A percentile compares a stretch with the other conserved stretches of the same genome.
Evolutionary conservation across 1,140 invertebrate genomes (phyloP).

Genomic region (Aphelenchoides avenae): DNA sequence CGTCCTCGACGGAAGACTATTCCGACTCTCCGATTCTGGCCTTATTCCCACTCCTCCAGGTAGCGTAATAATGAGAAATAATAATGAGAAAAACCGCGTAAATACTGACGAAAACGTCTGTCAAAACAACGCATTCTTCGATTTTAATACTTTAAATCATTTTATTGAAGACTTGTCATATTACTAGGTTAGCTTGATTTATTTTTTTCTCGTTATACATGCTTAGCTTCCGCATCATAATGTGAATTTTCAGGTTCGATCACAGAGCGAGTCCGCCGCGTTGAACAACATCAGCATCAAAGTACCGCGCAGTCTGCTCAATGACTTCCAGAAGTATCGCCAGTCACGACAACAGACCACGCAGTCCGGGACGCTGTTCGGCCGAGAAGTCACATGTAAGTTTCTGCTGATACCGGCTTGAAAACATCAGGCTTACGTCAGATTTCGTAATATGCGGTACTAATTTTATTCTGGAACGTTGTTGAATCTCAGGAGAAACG

Average conservation of each 20-base stretch:
- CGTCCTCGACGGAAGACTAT: too few species aligned
- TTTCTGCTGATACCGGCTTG: not conserved
- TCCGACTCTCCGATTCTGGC: too few species aligned
- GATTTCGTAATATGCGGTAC: not conserved
- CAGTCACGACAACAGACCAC: slow-evolving; percentile 4
- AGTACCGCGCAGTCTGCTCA: slow-evolving; percentile 31
- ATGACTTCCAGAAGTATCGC: slow-evolving; percentile 27
- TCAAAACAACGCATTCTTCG: too few species aligned
- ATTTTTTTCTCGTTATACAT: not conserved
- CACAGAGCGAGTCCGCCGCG: slow-evolving; percentile 44
- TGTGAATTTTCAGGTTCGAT: slow-evolving; percentile 36
- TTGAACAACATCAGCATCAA: slow-evolving; percentile 40
- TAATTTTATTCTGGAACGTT: not conserved
- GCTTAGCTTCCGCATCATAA: slow-evolving; percentile 1
- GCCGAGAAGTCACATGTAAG: slow-evolving; percentile 16
- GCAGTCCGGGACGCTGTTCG: not conserved
- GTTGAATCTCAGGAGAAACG: slow-evolving; percentile 1
- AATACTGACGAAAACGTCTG: too few species aligned
- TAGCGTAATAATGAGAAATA: too few species aligned
- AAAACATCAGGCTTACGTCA: not conserved
- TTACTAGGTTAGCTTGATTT: not conserved
- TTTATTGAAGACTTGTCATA: not conserved
- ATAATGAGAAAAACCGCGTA: too few species aligned
- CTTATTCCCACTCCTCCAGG: too few species aligned
- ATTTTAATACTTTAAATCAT: not conserved